phyloP scores from a whole-genome alignment of 2,113 vertebrate genomes.

The Petrocephalus zakoni region DNA sequence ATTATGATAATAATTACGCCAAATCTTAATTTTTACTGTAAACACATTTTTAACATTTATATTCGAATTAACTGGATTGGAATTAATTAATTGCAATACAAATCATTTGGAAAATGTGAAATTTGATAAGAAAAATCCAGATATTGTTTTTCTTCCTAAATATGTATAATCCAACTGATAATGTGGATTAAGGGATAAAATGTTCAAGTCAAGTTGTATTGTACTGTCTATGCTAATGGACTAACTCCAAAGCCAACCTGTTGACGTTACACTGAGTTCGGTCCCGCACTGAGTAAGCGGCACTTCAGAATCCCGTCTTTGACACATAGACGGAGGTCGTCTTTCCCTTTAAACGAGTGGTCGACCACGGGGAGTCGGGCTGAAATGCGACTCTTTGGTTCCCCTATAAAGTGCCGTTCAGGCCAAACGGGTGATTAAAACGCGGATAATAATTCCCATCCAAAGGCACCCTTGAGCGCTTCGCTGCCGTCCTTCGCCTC shows the following conservation, averaged over 20 bases:
- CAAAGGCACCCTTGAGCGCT: not conserved
- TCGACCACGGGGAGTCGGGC: not conserved
- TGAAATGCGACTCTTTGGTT: not conserved
- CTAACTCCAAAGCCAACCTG: not conserved
- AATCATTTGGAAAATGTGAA: not conserved
- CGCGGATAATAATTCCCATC: not conserved
- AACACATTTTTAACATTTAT: not conserved
- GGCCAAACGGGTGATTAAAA: conserved; percentile 6
- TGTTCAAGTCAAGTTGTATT: not conserved
- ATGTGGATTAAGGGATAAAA: not conserved
- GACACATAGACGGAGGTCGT: not conserved
- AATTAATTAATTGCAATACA: not conserved
- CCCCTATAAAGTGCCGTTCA: not conserved
- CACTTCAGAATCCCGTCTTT: not conserved
- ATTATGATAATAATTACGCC: not conserved
- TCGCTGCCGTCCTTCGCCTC: conserved; percentile 45
- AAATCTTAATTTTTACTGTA: not conserved
- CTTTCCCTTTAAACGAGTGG: not conserved
- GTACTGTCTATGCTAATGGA: not conserved
- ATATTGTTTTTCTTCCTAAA: not conserved
- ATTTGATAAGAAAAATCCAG: not conserved
- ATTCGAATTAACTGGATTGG: not conserved
- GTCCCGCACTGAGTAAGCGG: not conserved
- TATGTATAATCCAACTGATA: not conserved
- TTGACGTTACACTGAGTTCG: not conserved